phyloP scores from a whole-genome alignment of 2,888 invertebrate genomes.

The Monopis laevigella region DNA sequence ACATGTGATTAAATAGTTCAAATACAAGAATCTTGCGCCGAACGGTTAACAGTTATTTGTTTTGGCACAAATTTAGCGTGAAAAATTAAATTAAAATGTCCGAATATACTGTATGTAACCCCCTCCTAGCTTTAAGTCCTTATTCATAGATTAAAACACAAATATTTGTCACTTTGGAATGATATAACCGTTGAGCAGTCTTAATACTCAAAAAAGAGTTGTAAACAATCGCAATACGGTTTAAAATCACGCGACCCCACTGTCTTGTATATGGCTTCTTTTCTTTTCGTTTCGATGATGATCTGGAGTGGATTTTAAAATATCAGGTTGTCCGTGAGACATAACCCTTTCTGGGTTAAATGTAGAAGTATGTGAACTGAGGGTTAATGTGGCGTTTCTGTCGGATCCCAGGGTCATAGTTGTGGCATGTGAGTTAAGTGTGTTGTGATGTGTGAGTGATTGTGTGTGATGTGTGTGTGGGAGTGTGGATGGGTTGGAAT shows the following conservation, averaged over 20 bases:
- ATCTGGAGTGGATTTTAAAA: conserved; percentile 87
- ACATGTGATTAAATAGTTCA: no score
- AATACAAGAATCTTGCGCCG: no score
- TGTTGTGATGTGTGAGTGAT: conserved; percentile 62
- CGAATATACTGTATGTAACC: no score
- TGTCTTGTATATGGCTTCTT: conserved; percentile 44
- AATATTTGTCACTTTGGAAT: no score
- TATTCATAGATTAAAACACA: no score
- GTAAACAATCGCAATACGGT: conserved; percentile 7
- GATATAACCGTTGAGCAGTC: conserved; percentile 4
- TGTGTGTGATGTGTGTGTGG: conserved; percentile 45
- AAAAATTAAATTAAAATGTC: no score
- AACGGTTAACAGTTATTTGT: no score
- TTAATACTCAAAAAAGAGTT: not conserved
- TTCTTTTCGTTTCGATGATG: conserved; percentile 69
- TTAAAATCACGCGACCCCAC: conserved; percentile 50
- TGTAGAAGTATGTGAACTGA: conserved; percentile 42
- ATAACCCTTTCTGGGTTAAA: conserved; percentile 36
- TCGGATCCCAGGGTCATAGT: conserved; percentile 52
- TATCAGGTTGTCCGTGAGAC: conserved; percentile 78
- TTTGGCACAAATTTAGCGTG: no score
- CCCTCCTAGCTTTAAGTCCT: no score
- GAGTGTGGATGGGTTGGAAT: conserved; percentile 51
- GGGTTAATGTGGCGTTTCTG: conserved; percentile 43
- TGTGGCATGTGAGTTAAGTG: conserved; percentile 67